Evolutionary conservation across 2,113 vertebrate species (phyloP), one percentile per base, ranked within the genome.

Genomic region (Polyodon spathula): DNA sequence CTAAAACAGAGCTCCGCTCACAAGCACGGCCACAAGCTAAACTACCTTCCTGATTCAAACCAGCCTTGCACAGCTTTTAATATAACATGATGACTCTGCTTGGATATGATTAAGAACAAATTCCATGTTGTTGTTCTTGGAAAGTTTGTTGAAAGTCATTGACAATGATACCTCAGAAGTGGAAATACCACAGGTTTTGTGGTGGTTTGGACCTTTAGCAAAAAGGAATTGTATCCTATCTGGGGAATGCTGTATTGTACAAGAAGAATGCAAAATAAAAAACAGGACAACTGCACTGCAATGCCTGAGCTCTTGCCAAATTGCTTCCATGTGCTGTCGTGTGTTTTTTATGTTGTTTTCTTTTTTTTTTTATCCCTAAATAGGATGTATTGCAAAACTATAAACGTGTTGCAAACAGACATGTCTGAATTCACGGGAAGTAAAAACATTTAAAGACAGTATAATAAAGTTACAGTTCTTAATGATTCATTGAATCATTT

Each of bases 291-390:
- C 62, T 54, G 44, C 51, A 15, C 57, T 56, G 6, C 54, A 56
- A 63, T 63, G 60, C 38, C 57, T 63, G 43, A 54, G 65, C 42
- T 59, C 57, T 43, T 38, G 38, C 57, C 42, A 65, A 57, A 71
- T 65, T 64, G 56, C 40, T 52, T 68, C 70, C 67, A 68, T 68
- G 69, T 71, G 62, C 37, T 38, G 37, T 42, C 60, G 38, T 6
- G 16, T 14, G 27, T 27, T 27, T 27, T 27, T 27, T 27, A n/a
- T n/a, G n/a, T n/a, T n/a, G n/a, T 27, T 27, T 27, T 27, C 2
- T 27, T 27, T 1, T 27, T 27, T 27, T 27, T 27, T 27, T 27
- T 27, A 37, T 16, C 8, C 0, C 43, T 10, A 1, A 14, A 16
- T 11, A 12, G 56, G 16, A 40, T n/a, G 37, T 38, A 27, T 40